Base-by-base conservation (phyloP, 1,140 invertebrate species). In the Eurosta solidaginis region DNA sequence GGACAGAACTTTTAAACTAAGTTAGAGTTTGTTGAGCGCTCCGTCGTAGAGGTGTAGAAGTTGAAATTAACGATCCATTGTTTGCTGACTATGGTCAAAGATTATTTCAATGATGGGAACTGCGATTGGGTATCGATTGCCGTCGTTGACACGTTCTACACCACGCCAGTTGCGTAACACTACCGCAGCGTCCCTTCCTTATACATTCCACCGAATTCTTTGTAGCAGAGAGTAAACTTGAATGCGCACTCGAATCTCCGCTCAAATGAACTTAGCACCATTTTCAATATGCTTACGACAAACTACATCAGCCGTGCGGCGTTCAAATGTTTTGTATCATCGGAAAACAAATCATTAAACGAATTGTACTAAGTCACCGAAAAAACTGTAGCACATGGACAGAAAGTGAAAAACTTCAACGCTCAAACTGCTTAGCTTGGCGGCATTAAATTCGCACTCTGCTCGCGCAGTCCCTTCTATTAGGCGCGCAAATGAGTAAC, bases 261-360 rank as follows among this genome's bases (percentile, higher is more conserved):
- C 22, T 68, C 59, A 68, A 68, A 40, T 68, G n/a, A 68, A 68
- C 59, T 68, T 68, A 68, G 40, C 59, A 68, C 59, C n/a, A 40
- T 68, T 68, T 68, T 68, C 22, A 68, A 68, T 68, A 33, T 36
- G 40, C n/a, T n/a, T n/a, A n/a, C n/a, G 36, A 68, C 59, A 68
- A 42, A 20, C 59, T 5, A 22, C 33, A 63, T 36, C 52, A 59
- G 33, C 59, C 17, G 22, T n/a, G 1, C 54, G 59, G 12, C n/a
- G 59, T 40, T 33, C 36, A 68, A 68, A 68, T 68, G 33, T n/a
- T 68, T 14, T 68, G 59, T n/a, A 68, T 68, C 59, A 20, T 68
- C n/a, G 59, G 33, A 68, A 68, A 68, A 68, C 59, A 68, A 68
- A 68, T 68, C 59, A 68, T 68, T 68, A 68, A 68, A 29, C 33